Base-by-base conservation (phyloP, 2,888 invertebrate species). In the Cataglyphis rosenhaueri region DNA sequence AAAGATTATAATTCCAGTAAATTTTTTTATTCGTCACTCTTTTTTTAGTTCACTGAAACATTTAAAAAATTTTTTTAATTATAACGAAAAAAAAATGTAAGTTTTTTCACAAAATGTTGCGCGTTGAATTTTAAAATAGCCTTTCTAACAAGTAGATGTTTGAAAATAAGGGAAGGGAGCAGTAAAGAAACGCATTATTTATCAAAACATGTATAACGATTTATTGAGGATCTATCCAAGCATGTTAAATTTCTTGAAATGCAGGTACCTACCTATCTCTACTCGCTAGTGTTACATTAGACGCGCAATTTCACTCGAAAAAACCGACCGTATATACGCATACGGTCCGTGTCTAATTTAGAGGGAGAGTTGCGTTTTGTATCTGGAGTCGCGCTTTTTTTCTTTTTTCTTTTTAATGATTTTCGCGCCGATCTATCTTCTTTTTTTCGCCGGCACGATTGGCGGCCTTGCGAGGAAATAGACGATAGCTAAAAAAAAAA, bases 131-230 rank as follows among this genome's bases (percentile, higher is more conserved):
- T 65, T 65, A n/a, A 66, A 66, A 29, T 44, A 32, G 6, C 8
- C 12, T 21, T 15, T 9, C 1, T n/a, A 29, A 41, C 18, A 57
- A 38, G 10, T 6, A 10, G 21, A 25, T 21, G n/a, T 12, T 48
- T n/a, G 48, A 52, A 52, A 52, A 52, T 3, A 25, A 41, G 21
- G 15, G 9, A 5, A 25, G 9, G 38, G 4, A 38, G 12, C 3
- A 48, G 59, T 44, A 32, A 84, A 76, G 6, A 2, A 25, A 25
- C 25, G 44, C 59, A 41, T 61, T 29, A 32, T 79, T 91, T 93
- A 93, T 93, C 93, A 93, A 93, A 93, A 93, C 93, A 93, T 93
- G 93, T 93, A 93, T 93, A 93, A 93, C 93, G 93, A 93, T 93
- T 93, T 93, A 93, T 93, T 93, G 93, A 93, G 92, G 92, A 93